Evolutionary conservation across 2,113 vertebrate species (phyloP), one percentile per base, ranked within the genome.

Genomic region (Myotis davidii): DNA sequence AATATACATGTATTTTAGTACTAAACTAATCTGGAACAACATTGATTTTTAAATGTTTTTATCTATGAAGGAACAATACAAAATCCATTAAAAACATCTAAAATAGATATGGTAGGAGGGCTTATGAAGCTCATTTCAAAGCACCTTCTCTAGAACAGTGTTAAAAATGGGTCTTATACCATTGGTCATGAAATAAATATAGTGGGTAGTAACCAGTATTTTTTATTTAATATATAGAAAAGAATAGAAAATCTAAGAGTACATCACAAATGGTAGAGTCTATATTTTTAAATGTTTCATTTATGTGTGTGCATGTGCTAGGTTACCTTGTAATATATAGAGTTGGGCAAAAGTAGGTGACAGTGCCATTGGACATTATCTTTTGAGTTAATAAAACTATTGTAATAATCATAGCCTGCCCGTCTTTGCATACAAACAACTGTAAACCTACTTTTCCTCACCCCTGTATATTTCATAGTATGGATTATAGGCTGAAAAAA

Each of bases 241-340:
- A 87, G 61, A 88, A 87, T 45, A 88, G 83, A 76, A 89, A 88
- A 84, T 87, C 52, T 52, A 59, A 96, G 54, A 93, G 48, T 94
- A 37, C 0, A 42, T 92, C 9, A 39, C 11, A 93, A 39, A 76
- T 54, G 29, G 42, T 81, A 76, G 85, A 90, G 8, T 81, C 27
- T 73, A 3, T 84, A 42, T 86, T 94, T 92, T 88, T 50, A 85
- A 90, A 81, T 83, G 88, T 59, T 74, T 52, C 37, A 20, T 90
- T 92, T 79, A 17, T 76, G 12, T 88, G 34, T 91, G 21, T 89
- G 39, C 69, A 18, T 85, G 27, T 94, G 65, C 45, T 85, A n/a
- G 27, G 9, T 78, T 95, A 48, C 29, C 73, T 88, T 85, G 42
- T 70, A 95, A 69, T 42, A 61, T 74, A 77, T 32, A 50, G 74